Evolutionary conservation across 1,140 invertebrate species (phyloP).

Genomic region (Trachymyrmex septentrionalis): DNA sequence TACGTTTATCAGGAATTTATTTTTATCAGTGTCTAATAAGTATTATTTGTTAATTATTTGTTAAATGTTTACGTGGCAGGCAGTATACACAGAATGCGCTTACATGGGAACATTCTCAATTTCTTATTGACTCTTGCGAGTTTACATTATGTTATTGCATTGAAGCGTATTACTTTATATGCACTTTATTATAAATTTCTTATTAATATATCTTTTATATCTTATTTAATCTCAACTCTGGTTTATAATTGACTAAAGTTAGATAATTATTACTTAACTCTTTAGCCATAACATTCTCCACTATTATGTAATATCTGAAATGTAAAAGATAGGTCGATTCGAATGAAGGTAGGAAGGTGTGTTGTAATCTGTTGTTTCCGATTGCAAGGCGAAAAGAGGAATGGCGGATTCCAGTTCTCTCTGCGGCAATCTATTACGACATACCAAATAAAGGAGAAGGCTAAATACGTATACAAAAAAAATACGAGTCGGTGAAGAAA

Average conservation of each 20-base stretch:
- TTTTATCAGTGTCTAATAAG: neutral
- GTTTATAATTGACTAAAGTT: neutral
- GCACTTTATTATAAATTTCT: neutral
- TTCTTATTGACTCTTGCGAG: neutral
- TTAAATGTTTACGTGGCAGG: conserved; percentile 2
- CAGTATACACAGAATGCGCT: neutral
- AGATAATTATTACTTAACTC: neutral
- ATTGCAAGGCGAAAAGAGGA: neutral
- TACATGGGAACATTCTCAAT: neutral
- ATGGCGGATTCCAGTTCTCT: conserved; percentile 22
- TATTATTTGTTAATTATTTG: neutral
- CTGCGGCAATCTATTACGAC: conserved; percentile 30
- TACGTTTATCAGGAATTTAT: no score
- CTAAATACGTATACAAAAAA: neutral
- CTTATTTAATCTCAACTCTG: neutral
- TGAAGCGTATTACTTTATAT: neutral
- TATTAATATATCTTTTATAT: neutral
- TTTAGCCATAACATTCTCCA: neutral
- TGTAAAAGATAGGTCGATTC: neutral
- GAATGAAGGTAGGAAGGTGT: conserved; percentile 1
- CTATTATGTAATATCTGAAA: neutral
- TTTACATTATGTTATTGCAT: neutral
- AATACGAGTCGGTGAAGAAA: neutral
- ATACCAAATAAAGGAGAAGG: neutral
- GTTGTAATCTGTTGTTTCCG: conserved; percentile 17